Conservation (phyloP, 2,797 vertebrate genomes). For the Hipposideros larvatus region DNA sequence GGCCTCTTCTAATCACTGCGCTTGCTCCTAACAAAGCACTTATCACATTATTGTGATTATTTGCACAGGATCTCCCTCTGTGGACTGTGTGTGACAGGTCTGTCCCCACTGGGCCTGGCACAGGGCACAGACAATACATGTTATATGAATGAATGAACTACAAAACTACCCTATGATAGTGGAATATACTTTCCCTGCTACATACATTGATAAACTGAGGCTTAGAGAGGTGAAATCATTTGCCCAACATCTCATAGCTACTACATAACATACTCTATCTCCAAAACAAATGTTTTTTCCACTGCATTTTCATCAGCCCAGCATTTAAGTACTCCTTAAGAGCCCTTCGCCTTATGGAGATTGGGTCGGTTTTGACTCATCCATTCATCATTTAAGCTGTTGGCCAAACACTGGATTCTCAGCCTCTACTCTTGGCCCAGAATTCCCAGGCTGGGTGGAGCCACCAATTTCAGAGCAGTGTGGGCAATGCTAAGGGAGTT, state of each 20-base stretch:
- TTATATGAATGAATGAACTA: background rate
- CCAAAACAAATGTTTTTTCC: constrained; percentile 23
- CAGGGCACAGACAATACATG: constrained; percentile 32
- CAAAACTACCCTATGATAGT: background rate
- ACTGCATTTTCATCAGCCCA: constrained; percentile 2
- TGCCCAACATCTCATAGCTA: background rate
- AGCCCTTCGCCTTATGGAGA: background rate
- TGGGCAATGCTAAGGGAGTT: background rate
- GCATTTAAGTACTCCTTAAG: background rate
- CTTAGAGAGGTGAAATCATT: background rate
- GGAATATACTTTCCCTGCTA: background rate
- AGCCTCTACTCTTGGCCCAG: background rate
- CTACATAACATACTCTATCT: background rate
- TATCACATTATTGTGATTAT: background rate
- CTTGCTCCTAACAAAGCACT: background rate
- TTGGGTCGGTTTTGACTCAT: constrained; percentile 32
- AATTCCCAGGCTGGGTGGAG: background rate
- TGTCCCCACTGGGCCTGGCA: background rate
- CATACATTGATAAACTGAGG: background rate
- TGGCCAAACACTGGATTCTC: background rate
- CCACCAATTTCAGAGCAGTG: background rate
- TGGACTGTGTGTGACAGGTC: background rate
- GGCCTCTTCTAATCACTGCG: background rate
- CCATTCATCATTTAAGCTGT: background rate
- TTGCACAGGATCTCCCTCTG: constrained; percentile 47